Base-by-base conservation (phyloP, 1,140 invertebrate species). In the Psix sp. region DNA sequence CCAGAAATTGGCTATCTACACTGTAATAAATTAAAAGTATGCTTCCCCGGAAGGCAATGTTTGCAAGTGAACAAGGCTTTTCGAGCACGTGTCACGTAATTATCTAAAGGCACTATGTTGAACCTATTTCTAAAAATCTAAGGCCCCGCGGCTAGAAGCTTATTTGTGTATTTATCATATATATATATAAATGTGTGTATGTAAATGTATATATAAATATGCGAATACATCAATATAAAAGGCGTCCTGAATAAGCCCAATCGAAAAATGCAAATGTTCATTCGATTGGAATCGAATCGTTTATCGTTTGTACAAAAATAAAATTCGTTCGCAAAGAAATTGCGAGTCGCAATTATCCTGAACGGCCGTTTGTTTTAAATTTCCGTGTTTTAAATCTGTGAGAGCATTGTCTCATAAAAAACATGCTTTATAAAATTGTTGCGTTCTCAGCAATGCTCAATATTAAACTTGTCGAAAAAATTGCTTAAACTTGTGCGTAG, bases 41-140 rank as follows among this genome's bases (percentile, higher is more conserved):
- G 26, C 42, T 43, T 68, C 21, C 21, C 48, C 16, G 24, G 39
- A 80, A 78, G 74, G 73, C 71, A 73, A 72, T 70, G 33, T 67
- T 65, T 42, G 49, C 57, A 5, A 51, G 42, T 46, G 16, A 59
- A 71, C 63, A 77, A 76, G 68, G 66, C 51, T 74, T 21, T 43
- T 77, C 43, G 59, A 84, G 81, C 80, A 82, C 80, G 51, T 70
- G 57, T 80, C 74, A 60, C 59, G 75, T 68, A 38, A 77, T 68
- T 79, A 80, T 77, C 82, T 84, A 84, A 84, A 82, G 80, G 52
- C 84, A 85, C 84, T 85, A 84, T n/a, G n/a, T n/a, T n/a, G n/a
- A n/a, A 75, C 71, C 77, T 83, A 82, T 76, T 54, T 20, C 54
- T 73, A 77, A 57, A n/a, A 65, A 66, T 71, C 73, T 78, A 77